Base-by-base conservation (phyloP, 2,888 invertebrate genomes). In the Pandemis cinnamomeana region DNA sequence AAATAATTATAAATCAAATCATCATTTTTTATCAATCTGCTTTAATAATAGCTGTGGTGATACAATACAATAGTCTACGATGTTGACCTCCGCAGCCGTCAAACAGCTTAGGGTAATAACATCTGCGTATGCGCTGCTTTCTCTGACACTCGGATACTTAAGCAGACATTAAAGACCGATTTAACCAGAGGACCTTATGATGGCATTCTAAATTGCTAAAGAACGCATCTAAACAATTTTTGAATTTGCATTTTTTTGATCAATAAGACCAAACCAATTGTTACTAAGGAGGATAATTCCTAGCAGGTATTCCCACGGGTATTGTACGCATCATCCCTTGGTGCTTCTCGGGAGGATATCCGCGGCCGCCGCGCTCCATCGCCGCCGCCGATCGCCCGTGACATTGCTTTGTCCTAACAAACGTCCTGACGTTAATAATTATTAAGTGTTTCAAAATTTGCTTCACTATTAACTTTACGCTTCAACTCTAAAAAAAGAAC, bases 281-380 rank as follows among this genome's bases (percentile, higher is more conserved):
- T 36, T 36, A 36, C 3, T 36, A 4, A 36, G 27, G 27, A 36
- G 27, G 27, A 36, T 36, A 36, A 36, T 36, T 36, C 27, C 27
- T 2, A 55, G 53, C 53, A 15, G 15, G 20, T 42, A 44, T 75
- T 76, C 63, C 67, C 76, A 63, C 71, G 71, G 67, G 62, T 58
- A 80, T 80, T 27, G 27, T 27, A 58, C 58, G 27, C 8, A 58
- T 27, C 80, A 75, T 79, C 68, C 77, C 80, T 77, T 79, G 76
- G 77, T 75, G 80, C 67, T 76, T 76, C 71, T 77, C 66, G 53
- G 70, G 78, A 84, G 86, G 86, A 86, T 84, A 81, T 85, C 85
- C 86, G 85, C 76, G 81, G 80, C 77, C 71, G 68, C 75, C 77
- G 71, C 63, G 74, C 67, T 67, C 69, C 75, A 75, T 68, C 75